Evolutionary conservation across 2,113 vertebrate genomes (phyloP), one percentile per base, ranked within the genome.

Genomic region (Oryzias javanicus): DNA sequence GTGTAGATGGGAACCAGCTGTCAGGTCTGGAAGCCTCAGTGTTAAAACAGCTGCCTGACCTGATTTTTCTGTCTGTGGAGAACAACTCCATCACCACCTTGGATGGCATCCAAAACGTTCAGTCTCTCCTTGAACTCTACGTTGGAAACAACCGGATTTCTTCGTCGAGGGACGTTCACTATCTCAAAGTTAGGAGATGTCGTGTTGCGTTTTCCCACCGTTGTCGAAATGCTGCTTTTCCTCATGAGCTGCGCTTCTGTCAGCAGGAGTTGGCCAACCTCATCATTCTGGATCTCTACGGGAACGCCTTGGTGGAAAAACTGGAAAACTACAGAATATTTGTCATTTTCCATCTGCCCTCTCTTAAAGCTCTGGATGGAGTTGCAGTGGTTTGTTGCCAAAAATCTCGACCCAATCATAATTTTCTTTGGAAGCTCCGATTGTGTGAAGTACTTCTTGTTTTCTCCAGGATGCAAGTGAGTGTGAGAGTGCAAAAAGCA

Each of bases 351-450:
- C 92, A 94, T 54, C 88, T 95, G 46, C 78, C 93, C 17, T 89
- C 90, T 48, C 84, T 98, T 22, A 94, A 93, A 88, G 94, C 93
- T 42, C 88, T 95, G 87, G 93, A 96, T 83, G 94, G 92, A 52
- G 68, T 70, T 14, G 71, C 91, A 53, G 93, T 94, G 79, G 93
- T 95, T 67, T 16, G 73, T 64, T 22, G 24, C 14, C 8, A n/a
- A 55, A 42, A 65, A 62, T 44, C 1, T 0, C 8, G 25, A 57
- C 53, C 42, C 35, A 47, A 10, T 42, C 2, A 47, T 0, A 56
- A 45, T 17, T 4, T 25, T 1, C 50, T 14, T 35, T 1, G 48
- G 4, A 14, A 50, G 56, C 13, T 24, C 7, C 14, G 0, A 3
- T 59, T 45, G 12, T 35, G 16, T 56, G 0, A 1, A 8, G 4